Evolutionary conservation across 2,888 invertebrate species (phyloP).

Genomic region (Dascillus cervinus): DNA sequence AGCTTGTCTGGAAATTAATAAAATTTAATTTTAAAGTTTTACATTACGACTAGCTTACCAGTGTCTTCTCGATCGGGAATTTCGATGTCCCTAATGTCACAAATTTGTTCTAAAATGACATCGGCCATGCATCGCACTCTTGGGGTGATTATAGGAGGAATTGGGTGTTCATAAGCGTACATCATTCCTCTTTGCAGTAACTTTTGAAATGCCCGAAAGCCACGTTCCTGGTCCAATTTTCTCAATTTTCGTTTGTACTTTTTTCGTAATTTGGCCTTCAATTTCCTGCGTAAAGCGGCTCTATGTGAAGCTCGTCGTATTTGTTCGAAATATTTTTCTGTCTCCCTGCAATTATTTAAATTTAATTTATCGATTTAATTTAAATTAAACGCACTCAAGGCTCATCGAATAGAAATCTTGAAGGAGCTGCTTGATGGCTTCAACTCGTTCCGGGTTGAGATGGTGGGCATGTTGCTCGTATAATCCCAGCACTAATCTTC

Average conservation of each 20-base stretch:
- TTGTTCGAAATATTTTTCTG: slow-evolving; percentile 51
- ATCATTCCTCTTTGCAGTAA: slow-evolving; percentile 26
- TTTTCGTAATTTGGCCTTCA: slow-evolving; percentile 22
- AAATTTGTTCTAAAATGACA: slow-evolving; percentile 49
- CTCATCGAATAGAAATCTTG: slow-evolving; percentile 43
- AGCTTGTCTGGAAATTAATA: slow-evolving; percentile 18
- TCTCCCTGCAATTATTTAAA: slow-evolving; percentile 42
- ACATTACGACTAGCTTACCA: no score
- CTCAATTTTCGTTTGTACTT: slow-evolving; percentile 6
- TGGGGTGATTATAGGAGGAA: slow-evolving; percentile 50
- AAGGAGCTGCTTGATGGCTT: slow-evolving; percentile 48
- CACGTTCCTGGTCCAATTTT: slow-evolving; percentile 8
- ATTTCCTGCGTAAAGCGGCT: slow-evolving; percentile 17
- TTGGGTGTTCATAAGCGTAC: slow-evolving; percentile 31
- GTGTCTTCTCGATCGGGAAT: slow-evolving; percentile 70
- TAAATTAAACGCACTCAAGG: slow-evolving; percentile 26
- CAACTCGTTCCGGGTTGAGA: slow-evolving; percentile 45
- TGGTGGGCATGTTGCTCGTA: slow-evolving; percentile 48
- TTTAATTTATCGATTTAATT: not conserved
- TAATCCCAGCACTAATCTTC: slow-evolving; percentile 45
- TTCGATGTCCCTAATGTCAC: slow-evolving; percentile 76
- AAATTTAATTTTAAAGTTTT: no score
- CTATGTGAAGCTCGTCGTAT: slow-evolving; percentile 26
- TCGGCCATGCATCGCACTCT: slow-evolving; percentile 51
- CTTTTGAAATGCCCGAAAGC: slow-evolving; percentile 20